Base-by-base conservation (phyloP, 1,140 invertebrate genomes). In the Eriosoma lanigerum region DNA sequence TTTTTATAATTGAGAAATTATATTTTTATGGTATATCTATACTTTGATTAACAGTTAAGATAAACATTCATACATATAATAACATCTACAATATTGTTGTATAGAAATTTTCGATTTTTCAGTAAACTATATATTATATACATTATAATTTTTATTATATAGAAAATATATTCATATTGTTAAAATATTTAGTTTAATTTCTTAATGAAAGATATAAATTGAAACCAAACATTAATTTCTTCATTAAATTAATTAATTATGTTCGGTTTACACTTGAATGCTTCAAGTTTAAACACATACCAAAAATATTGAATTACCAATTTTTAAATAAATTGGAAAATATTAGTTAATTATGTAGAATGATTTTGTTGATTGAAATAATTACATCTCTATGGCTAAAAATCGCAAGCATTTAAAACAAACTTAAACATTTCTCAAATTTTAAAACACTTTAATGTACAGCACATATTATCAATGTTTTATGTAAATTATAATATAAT, bases 11-110 rank as follows among this genome's bases (percentile, higher is more conserved):
- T 72, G 24, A 52, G 24, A 72, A 52, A 52, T 50, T 70, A 72
- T 72, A 72, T 72, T 72, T 68, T 72, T 72, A 52, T 72, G 68
- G 68, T 72, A 46, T 72, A n/a, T n/a, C n/a, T n/a, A 72, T 52
- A 52, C 68, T 72, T 70, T 29, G 48, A 10, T 72, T 50, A 50
- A 29, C 17, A 72, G 26, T 52, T 4, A 29, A 52, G 10, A 52
- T 24, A 13, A 26, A 50, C 32, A 66, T 44, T 17, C 19, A 10
- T 24, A 24, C 32, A 44, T 66, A 21, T 21, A 44, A 21, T 21
- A 17, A 17, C 46, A 68, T 46, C 44, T 66, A 46, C 2, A 17
- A 66, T 12, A 48, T 26, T 21, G 15, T 48, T 48, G 66, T 68
- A 17, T 15, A 17, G 15, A 6, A 46, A 9, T 48, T 26, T 68